Evolutionary conservation across 2,797 vertebrate species (phyloP).

Genomic region (Monodelphis domestica): DNA sequence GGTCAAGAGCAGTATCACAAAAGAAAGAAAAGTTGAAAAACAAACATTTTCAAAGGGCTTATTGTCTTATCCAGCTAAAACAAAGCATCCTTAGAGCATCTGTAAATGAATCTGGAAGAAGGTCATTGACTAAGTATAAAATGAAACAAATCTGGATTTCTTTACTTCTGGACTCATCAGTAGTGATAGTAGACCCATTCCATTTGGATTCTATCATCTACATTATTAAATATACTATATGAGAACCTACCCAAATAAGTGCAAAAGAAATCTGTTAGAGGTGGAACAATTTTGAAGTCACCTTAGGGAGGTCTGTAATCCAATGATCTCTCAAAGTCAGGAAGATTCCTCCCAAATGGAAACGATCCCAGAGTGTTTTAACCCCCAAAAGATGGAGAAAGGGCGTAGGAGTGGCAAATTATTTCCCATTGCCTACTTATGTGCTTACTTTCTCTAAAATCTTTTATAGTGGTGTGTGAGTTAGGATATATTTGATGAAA

Average conservation of each 20-base stretch:
- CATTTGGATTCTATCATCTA: neutral
- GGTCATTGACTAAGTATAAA: neutral
- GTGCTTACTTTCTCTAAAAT: neutral
- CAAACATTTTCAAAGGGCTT: neutral
- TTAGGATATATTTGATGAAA: neutral
- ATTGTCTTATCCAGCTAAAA: neutral
- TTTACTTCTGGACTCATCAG: neutral
- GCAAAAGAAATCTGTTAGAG: neutral
- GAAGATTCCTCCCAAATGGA: neutral
- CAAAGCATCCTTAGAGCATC: neutral
- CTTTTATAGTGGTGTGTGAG: neutral
- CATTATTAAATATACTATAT: neutral
- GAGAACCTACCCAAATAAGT: neutral
- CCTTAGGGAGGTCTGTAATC: neutral
- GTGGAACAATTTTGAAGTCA: neutral
- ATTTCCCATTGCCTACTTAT: neutral
- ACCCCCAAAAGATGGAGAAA: neutral
- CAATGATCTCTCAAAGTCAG: neutral
- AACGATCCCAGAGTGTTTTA: neutral
- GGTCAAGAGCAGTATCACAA: neutral
- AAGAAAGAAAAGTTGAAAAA: neutral
- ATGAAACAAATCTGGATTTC: neutral
- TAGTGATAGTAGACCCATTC: neutral
- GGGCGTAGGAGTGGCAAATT: neutral
- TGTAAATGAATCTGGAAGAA: neutral